Evolutionary conservation across 2,113 vertebrate genomes (phyloP).

Genomic region (Salminus brasiliensis): DNA sequence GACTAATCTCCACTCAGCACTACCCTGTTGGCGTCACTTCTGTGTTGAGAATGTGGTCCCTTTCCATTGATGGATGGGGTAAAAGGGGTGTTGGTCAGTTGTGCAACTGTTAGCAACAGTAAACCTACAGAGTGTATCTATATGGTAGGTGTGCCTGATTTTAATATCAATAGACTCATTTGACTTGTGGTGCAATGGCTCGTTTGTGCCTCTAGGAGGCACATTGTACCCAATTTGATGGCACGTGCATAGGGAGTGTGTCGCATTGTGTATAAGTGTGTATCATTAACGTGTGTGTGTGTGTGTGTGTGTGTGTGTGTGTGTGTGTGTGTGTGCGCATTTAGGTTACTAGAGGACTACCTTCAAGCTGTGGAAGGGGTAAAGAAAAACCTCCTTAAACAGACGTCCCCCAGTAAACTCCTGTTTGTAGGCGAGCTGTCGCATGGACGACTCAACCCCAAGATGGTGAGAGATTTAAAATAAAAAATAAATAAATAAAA

Average conservation of each 20-base stretch:
- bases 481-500: background rate
- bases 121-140: too few relatives aligned
- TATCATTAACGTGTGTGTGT: conserved; percentile 23
- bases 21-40: too few relatives aligned
- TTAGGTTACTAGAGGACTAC: conserved; percentile 88
- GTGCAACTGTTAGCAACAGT: too few relatives aligned
- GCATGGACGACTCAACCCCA: conserved; percentile 90
- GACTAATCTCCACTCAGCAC: too few relatives aligned
- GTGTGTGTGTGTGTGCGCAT: conserved; percentile 41
- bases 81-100: too few relatives aligned
- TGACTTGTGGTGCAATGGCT: background rate
- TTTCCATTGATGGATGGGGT: too few relatives aligned
- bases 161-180: too few relatives aligned
- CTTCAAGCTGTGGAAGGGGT: conserved; percentile 89
- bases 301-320: conserved; percentile 41
- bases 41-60: too few relatives aligned
- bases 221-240: conserved; percentile 1
- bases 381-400: conserved; percentile 84
- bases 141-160: too few relatives aligned
- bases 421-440: conserved; percentile 91
- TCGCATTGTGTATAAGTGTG: conserved; percentile 12
- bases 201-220: conserved; percentile 34
- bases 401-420: conserved; percentile 79
- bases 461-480: conserved; percentile 84
- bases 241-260: too few relatives aligned